These are phyloP conservation scores for Tetragonula clypearis DNA, from an alignment of 1,140 invertebrate genomes.

Conservation along the genomic window DNA sequence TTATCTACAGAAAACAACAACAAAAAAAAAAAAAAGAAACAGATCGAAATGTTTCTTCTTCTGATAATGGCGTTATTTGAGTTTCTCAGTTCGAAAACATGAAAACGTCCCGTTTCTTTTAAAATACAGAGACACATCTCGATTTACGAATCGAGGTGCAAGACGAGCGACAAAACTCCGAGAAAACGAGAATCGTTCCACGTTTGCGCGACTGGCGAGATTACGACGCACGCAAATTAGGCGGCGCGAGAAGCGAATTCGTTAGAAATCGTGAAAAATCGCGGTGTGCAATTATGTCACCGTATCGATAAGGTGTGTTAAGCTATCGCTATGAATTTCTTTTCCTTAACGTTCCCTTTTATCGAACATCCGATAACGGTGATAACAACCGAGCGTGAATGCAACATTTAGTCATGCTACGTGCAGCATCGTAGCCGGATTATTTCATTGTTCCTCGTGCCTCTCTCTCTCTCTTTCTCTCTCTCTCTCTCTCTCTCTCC, in stretches of 20 bases:
- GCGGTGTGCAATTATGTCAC: neutral
- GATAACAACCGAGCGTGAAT: constrained; percentile 43
- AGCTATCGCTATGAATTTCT: constrained; percentile 24
- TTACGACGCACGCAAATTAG: neutral
- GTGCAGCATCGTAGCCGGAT: neutral
- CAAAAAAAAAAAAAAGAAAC: too few relatives aligned
- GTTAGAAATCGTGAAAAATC: neutral
- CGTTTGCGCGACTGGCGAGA: too few relatives aligned
- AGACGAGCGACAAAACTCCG: neutral
- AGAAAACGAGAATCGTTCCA: neutral
- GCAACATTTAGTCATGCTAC: constrained; percentile 25
- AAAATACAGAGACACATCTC: too few relatives aligned
- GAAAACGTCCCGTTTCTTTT: too few relatives aligned
- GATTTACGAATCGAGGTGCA: neutral
- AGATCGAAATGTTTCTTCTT: too few relatives aligned
- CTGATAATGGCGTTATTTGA: too few relatives aligned
- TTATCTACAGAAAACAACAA: too few relatives aligned
- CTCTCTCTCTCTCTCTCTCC: too few relatives aligned
- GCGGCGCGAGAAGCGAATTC: neutral
- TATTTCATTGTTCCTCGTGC: neutral
- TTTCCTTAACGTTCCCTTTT: constrained; percentile 36
- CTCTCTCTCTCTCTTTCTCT: too few relatives aligned
- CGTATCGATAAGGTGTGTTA: neutral
- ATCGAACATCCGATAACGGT: constrained; percentile 52
- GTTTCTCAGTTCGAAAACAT: too few relatives aligned